Percentiles rank a stretch among this genome's conserved stretches.
phyloP scores from a whole-genome alignment of 2,888 invertebrate species.

The Vannuccia rotundouncinata region DNA sequence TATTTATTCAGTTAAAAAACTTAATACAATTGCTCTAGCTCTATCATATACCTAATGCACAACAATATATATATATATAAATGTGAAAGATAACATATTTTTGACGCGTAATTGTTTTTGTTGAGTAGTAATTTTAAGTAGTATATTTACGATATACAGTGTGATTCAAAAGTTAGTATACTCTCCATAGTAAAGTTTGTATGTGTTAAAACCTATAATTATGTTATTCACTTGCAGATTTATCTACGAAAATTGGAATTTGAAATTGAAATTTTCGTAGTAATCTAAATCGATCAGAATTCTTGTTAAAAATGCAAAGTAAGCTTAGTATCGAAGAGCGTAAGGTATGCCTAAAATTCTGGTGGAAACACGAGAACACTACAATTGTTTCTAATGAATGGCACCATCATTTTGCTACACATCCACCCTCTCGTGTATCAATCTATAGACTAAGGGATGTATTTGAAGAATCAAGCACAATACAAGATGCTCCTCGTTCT shows the following conservation, averaged over 20 bases:
- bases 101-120: no score
- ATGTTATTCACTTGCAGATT: no score
- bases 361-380: constrained; percentile 21
- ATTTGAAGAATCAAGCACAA: constrained; percentile 23
- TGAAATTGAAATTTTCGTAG: neutral
- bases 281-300: constrained; percentile 1
- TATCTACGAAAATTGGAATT: neutral
- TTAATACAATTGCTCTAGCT: no score
- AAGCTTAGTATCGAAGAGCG: constrained; percentile 10
- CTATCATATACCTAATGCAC: no score
- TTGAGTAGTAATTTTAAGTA: no score
- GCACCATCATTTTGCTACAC: constrained; percentile 19
- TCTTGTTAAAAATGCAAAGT: constrained; percentile 12
- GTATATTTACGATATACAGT: no score
- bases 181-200: no score
- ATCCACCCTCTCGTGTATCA: constrained; percentile 6
- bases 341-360: constrained; percentile 4
- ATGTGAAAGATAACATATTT: no score
- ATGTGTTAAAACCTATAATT: no score
- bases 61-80: no score
- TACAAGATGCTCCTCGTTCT: neutral
- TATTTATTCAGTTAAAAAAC: no score
- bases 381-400: constrained; percentile 15
- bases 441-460: constrained; percentile 2
- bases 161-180: no score